Percentiles rank a stretch among this genome's conserved stretches.
Conservation (phyloP, 1,140 invertebrate species). For the Micrasema minimum region DNA sequence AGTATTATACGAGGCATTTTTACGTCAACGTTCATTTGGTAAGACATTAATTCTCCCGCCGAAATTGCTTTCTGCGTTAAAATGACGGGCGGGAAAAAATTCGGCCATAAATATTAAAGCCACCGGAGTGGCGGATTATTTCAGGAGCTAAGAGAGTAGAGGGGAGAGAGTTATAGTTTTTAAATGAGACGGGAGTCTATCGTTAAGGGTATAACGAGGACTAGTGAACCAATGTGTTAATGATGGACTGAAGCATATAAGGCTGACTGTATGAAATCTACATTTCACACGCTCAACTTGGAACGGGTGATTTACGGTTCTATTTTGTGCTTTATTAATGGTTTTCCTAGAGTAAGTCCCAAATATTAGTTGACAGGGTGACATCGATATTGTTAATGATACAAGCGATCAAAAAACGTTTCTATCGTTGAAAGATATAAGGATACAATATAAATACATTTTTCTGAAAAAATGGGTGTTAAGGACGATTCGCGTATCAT, state of each 20-base stretch:
- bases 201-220: slow-evolving; percentile 47
- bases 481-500: too few species aligned
- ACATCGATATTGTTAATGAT: slow-evolving; percentile 39
- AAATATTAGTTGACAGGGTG: slow-evolving; percentile 28
- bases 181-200: slow-evolving; percentile 62
- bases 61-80: slow-evolving; percentile 50
- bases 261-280: slow-evolving; percentile 46
- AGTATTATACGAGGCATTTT: slow-evolving; percentile 49
- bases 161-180: slow-evolving; percentile 61
- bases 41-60: slow-evolving; percentile 49
- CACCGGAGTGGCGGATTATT: slow-evolving; percentile 45
- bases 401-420: slow-evolving; percentile 2
- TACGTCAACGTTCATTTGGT: slow-evolving; percentile 54
- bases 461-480: too few species aligned
- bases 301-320: slow-evolving; percentile 42
- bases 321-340: slow-evolving; percentile 34
- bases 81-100: slow-evolving; percentile 48
- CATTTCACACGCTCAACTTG: slow-evolving; percentile 45
- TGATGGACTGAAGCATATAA: slow-evolving; percentile 42
- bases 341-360: not conserved
- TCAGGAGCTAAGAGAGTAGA: slow-evolving; percentile 22
- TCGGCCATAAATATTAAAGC: slow-evolving; percentile 47
- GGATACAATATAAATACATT: too few species aligned
- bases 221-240: slow-evolving; percentile 49
- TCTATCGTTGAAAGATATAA: slow-evolving; percentile 3